phyloP scores from a whole-genome alignment of 2,113 vertebrate species.

The Motacilla alba region DNA sequence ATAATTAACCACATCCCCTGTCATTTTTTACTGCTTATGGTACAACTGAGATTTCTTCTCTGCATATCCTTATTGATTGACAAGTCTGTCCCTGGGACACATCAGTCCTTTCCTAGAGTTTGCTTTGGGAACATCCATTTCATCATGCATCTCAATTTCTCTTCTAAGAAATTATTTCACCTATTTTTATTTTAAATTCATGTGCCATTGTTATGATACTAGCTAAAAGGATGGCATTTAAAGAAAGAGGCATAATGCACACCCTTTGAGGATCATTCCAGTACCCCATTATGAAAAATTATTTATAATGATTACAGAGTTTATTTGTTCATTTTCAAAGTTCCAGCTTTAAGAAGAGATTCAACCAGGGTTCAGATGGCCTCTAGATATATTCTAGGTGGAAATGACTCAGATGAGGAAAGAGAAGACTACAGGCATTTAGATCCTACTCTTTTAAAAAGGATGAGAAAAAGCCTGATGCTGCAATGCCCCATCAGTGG shows the following conservation, averaged over 20 bases:
- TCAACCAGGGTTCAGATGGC: background rate
- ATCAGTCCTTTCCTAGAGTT: background rate
- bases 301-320: background rate
- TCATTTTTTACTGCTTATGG: slow-evolving; percentile 21
- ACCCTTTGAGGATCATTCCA: background rate
- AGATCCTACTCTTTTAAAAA: background rate
- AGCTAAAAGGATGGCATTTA: background rate
- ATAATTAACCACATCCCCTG: slow-evolving; percentile 21
- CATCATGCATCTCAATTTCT: background rate
- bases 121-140: background rate
- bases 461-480: background rate
- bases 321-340: background rate
- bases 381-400: background rate
- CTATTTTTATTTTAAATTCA: background rate
- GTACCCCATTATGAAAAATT: background rate
- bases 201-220: background rate
- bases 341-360: background rate
- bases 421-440: background rate
- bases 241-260: background rate
- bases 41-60: background rate
- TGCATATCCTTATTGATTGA: background rate
- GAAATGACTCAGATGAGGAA: background rate
- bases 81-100: background rate
- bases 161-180: background rate
- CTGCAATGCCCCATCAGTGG: background rate